phyloP scores from a whole-genome alignment of 2,888 invertebrate species.

The Rhamphomyia laevipes region DNA sequence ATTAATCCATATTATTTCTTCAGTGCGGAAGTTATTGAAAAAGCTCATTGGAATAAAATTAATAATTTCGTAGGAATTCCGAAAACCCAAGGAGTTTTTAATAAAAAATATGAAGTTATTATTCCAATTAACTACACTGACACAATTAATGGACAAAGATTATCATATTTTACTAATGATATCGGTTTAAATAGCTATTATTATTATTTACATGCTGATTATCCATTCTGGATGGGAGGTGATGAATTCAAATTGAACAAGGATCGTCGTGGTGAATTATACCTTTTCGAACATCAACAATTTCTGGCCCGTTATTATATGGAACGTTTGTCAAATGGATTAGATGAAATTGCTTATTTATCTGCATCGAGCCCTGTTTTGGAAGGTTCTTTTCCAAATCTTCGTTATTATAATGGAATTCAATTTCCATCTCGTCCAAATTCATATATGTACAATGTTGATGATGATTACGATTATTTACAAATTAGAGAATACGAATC shows the following conservation, averaged over 20 bases:
- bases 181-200: constrained; percentile 55
- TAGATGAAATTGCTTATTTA: constrained; percentile 49
- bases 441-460: constrained; percentile 25
- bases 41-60: constrained; percentile 13
- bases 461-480: constrained; percentile 24
- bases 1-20: constrained; percentile 49
- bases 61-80: constrained; percentile 7
- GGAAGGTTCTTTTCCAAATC: constrained; percentile 46
- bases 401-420: constrained; percentile 48
- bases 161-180: constrained; percentile 60
- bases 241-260: constrained; percentile 40
- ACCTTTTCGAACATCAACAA: constrained; percentile 55
- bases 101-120: constrained; percentile 21
- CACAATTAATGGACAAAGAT: constrained; percentile 44
- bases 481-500: constrained; percentile 32
- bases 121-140: constrained; percentile 48
- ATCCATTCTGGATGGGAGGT: constrained; percentile 51
- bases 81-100: constrained; percentile 5
- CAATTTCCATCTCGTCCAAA: constrained; percentile 47
- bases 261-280: constrained; percentile 51
- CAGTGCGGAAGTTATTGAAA: constrained; percentile 42
- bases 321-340: constrained; percentile 52
- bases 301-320: constrained; percentile 55
- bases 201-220: constrained; percentile 49
- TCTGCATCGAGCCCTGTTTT: constrained; percentile 41